These are phyloP conservation scores for Sinocyclocheilus anophthalmus DNA, from an alignment of 2,113 vertebrate species.

Conservation along the genomic window DNA sequence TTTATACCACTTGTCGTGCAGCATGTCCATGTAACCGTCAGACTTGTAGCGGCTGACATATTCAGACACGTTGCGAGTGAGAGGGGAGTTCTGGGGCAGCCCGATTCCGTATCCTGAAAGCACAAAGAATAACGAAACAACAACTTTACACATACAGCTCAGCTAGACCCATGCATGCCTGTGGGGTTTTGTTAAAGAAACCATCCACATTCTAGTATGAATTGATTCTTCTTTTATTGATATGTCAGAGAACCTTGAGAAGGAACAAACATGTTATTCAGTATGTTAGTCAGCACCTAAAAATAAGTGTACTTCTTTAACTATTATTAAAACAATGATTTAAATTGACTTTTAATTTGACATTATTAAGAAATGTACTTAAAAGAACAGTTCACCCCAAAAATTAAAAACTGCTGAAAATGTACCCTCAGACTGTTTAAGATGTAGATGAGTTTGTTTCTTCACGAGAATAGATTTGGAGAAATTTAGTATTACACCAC, in stretches of 20 bases:
- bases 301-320: not conserved
- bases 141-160: not conserved
- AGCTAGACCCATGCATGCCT: not conserved
- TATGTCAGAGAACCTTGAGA: constrained; percentile 19
- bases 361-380: not conserved
- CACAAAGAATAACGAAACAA: constrained; percentile 32
- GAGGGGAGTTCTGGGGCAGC: constrained; percentile 87
- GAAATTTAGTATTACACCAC: too few species aligned
- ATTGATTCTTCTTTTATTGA: constrained; percentile 17
- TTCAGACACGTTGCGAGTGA: constrained; percentile 92
- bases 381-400: not conserved
- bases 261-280: not conserved
- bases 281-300: not conserved
- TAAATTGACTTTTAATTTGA: not conserved
- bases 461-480: too few species aligned
- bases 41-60: constrained; percentile 95
- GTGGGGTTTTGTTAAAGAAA: constrained; percentile 7
- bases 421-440: too few species aligned
- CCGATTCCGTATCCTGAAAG: constrained; percentile 91
- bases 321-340: not conserved
- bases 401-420: too few species aligned
- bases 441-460: too few species aligned
- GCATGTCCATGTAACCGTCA: constrained; percentile 93
- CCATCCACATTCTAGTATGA: not conserved
- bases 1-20: constrained; percentile 98